Evolutionary conservation across 2,888 invertebrate genomes (phyloP), one percentile per base, ranked within the genome.

Genomic region (Drosophila kuntzei): DNA sequence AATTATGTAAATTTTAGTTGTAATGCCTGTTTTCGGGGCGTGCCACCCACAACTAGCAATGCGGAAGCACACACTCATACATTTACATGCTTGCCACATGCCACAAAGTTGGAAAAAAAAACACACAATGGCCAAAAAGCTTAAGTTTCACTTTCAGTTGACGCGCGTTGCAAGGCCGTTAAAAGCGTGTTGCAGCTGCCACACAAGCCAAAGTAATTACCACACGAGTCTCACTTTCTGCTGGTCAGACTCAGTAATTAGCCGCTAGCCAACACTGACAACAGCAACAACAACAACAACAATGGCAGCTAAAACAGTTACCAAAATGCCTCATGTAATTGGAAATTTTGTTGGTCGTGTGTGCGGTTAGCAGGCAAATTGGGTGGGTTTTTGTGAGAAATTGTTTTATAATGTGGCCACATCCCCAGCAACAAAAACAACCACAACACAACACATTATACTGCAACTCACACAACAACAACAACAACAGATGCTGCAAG

Each of bases 381-480:
- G 77, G 81, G 76, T 84, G 89, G 70, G 71, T 70, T 79, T 77
- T 73, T 78, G 76, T 80, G 66, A 55, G 68, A 84, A 85, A 89
- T 89, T 74, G 79, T 87, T 85, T 87, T 87, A 73, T 77, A 85
- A 87, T 83, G 71, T 82, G 71, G 68, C 82, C 80, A 71, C 73
- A 77, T 62, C 76, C 72, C 79, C 39, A 34, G 50, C 39, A 47
- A 11, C 57, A 73, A 4, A 29, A 43, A 5, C 43, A 62, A 32
- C 47, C 51, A 41, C 53, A 39, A n/a, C 55, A 57, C 34, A 37
- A 1, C 16, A 39, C 39, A 39, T 12, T 20, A 41, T 20, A 41
- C 41, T 41, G 41, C 41, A 39, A 16, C 39, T 18, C 18, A 39
- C 37, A 18, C 41, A 9, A 18, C 27, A 39, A 22, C 49, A 25